A percentile compares a stretch with the other conserved stretches of the same genome.
These are phyloP conservation scores for Tauraco erythrolophus DNA, from an alignment of 2,113 vertebrate genomes.

Conservation along the genomic window DNA sequence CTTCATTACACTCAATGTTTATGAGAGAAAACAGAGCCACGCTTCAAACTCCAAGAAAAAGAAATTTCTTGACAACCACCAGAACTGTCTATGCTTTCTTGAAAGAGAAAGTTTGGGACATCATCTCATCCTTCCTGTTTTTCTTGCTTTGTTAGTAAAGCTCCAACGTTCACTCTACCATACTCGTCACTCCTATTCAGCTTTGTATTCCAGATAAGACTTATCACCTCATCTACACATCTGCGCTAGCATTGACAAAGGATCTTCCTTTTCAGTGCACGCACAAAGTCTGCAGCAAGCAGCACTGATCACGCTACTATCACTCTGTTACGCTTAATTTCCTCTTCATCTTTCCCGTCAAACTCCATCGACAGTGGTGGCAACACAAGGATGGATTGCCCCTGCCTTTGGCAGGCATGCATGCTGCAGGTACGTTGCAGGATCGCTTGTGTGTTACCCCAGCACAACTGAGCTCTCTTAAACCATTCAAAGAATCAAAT, in stretches of 20 bases:
- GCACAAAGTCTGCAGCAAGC: background rate
- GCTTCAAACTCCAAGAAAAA: background rate
- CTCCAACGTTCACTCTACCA: background rate
- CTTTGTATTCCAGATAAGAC: background rate
- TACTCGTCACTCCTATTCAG: background rate
- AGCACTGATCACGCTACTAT: conserved; percentile 48
- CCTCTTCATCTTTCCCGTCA: conserved; percentile 39
- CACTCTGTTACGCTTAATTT: conserved; percentile 40
- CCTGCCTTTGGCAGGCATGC: background rate
- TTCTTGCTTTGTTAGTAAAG: background rate
- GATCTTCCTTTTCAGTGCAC: background rate
- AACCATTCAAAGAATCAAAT: background rate
- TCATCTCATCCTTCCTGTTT: background rate
- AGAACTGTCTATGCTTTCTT: background rate
- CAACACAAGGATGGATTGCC: background rate
- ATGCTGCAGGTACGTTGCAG: background rate
- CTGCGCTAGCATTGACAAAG: background rate
- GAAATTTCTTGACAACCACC: background rate
- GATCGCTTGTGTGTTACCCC: background rate
- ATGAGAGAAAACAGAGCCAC: background rate
- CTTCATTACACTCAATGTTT: background rate
- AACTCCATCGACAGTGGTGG: conserved; percentile 12
- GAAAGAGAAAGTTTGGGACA: background rate
- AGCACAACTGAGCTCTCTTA: background rate
- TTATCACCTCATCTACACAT: background rate